Conservation (phyloP, 2,888 invertebrate genomes). For the Philonicus albiceps region DNA sequence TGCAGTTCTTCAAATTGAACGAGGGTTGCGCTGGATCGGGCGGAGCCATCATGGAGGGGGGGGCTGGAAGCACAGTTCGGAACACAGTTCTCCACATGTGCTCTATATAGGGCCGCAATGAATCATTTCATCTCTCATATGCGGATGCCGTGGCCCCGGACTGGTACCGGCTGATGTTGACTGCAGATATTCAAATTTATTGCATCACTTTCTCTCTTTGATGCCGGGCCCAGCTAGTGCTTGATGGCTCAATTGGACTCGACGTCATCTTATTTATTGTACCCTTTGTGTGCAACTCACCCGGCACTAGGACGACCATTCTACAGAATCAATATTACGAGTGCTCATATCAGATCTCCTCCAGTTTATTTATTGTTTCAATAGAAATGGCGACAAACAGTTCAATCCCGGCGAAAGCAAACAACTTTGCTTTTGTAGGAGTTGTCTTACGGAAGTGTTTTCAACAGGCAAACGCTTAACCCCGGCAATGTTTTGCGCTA, state of each 20-base stretch:
- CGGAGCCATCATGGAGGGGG: too few relatives aligned
- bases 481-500: neutral
- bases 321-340: neutral
- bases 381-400: neutral
- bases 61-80: neutral
- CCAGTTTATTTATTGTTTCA: neutral
- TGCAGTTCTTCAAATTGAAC: neutral
- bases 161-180: conserved; percentile 45
- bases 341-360: neutral
- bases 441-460: neutral
- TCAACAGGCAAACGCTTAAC: neutral
- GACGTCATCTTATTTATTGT: conserved; percentile 10
- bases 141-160: conserved; percentile 12
- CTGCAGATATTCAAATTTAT: conserved; percentile 48
- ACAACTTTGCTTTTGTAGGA: neutral
- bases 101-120: conserved; percentile 29
- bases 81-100: conserved; percentile 4
- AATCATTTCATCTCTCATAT: conserved; percentile 33
- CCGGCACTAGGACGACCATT: neutral
- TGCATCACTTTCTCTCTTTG: conserved; percentile 46
- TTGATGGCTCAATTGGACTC: conserved; percentile 23
- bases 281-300: neutral
- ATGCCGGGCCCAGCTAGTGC: neutral
- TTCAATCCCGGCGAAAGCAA: neutral
- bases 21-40: neutral